Evolutionary conservation across 2,888 invertebrate species (phyloP), one percentile per base, ranked within the genome.

Genomic region (Neelides folsomi): DNA sequence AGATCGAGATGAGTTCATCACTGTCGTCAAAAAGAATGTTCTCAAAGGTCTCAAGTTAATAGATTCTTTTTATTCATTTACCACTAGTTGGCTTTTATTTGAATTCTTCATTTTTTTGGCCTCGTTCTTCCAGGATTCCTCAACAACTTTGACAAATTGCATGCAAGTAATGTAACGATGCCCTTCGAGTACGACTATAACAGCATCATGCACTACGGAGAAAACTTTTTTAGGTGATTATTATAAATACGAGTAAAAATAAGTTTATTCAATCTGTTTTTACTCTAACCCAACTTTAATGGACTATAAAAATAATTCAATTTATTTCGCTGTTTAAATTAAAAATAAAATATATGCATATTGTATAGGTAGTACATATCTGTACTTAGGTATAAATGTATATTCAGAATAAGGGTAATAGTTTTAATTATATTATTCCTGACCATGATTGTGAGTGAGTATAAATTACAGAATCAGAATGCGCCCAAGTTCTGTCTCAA

Each of bases 161-260:
- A 79, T 46, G 69, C 76, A 36, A 75, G 76, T 47, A 79, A 80
- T 59, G 80, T 80, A 6, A 78, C 79, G 6, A 78, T 79, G 65
- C 72, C 75, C 46, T 82, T 80, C 67, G 79, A 80, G 52, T 86
- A 86, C 65, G 85, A 85, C 68, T 85, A 80, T 67, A 79, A 80
- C 58, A 82, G 82, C 10, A 80, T 85, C 35, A 83, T 86, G 83
- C 86, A 86, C 68, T 86, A 86, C 62, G 81, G 81, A 2, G 73
- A 73, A 58, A 72, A 73, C 65, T 81, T 78, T 67, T 81, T 81
- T 66, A 71, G 71, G 71, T 71, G 61, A 63, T 27, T 3, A 3
- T 27, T 27, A 27, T 7, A 7, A 5, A 27, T 5, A 27, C 27
- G 27, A 27, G 7, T 7, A 27, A 7, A 27, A 27, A 7, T 49